Evolutionary conservation across 2,113 vertebrate species (phyloP).

Genomic region (Pionites leucogaster): DNA sequence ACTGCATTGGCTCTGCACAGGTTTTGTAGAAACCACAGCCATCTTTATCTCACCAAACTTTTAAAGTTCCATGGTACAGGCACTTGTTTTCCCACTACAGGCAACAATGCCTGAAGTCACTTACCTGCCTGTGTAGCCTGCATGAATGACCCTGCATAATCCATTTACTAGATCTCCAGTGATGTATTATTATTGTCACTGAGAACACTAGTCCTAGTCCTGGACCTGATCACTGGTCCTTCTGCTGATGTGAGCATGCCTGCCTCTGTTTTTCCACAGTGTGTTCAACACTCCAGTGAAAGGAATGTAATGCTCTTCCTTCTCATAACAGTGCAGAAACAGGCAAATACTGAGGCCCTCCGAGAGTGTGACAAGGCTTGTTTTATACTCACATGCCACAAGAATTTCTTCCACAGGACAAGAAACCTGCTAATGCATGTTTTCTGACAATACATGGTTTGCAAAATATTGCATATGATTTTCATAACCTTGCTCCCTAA

Average conservation of each 20-base stretch:
- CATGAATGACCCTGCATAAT: not conserved
- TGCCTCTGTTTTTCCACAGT: not conserved
- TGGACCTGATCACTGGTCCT: not conserved
- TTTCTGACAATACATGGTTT: not conserved
- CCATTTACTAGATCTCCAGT: too few relatives aligned
- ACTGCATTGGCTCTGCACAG: not conserved
- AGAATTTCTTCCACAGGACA: not conserved
- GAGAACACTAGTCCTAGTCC: not conserved
- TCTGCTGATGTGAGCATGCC: not conserved
- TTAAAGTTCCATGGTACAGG: not conserved
- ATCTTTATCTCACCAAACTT: not conserved
- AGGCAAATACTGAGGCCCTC: not conserved
- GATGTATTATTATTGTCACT: not conserved
- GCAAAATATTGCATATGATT: not conserved
- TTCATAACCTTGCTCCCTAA: not conserved
- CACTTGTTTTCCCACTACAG: not conserved
- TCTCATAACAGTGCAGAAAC: not conserved
- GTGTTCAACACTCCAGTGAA: not conserved
- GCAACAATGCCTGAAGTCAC: not conserved
- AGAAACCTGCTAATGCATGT: not conserved
- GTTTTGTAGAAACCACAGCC: not conserved
- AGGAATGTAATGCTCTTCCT: not conserved
- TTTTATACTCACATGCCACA: too few relatives aligned
- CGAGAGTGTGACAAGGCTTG: not conserved
- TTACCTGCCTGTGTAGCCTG: not conserved